A percentile compares a stretch with the other conserved stretches of the same genome.
Evolutionary conservation across 2,797 vertebrate genomes (phyloP).

Genomic region (Coregonus ussuriensis): DNA sequence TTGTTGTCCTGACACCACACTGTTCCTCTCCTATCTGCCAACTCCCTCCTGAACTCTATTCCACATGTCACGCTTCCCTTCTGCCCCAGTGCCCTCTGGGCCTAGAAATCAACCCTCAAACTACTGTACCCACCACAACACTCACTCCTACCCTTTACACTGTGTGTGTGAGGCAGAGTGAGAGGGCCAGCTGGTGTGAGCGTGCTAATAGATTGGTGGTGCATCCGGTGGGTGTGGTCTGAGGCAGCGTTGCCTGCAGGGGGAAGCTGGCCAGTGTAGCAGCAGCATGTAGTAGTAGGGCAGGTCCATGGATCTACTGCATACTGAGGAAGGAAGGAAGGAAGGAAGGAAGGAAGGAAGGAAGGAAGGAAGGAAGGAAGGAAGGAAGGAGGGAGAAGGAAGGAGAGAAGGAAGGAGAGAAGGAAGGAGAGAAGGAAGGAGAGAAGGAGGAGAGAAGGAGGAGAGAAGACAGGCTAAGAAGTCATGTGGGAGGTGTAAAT

Average conservation of each 20-base stretch:
- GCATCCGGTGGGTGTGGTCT: constrained; percentile 8
- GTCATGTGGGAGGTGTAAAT: constrained; percentile 62
- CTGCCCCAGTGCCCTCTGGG: constrained; percentile 16
- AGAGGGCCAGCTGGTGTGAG: constrained; percentile 32
- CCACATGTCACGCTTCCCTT: constrained; percentile 10
- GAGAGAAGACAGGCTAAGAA: constrained; percentile 32
- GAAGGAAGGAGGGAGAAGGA: constrained; percentile 22
- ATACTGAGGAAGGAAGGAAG: constrained; percentile 13
- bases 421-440: constrained; percentile 33
- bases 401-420: constrained; percentile 32
- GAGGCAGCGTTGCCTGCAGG: constrained; percentile 7
- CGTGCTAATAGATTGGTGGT: constrained; percentile 48
- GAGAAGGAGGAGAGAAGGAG: constrained; percentile 31
- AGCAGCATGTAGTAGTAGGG: constrained; percentile 23
- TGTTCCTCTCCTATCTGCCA: constrained; percentile 27
- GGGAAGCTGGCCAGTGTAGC: constrained; percentile 21
- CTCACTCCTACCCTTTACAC: neutral
- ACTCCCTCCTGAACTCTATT: constrained; percentile 26
- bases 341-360: constrained; percentile 13
- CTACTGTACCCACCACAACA: constrained; percentile 14
- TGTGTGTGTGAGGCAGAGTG: constrained; percentile 39
- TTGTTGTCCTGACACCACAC: too few species aligned
- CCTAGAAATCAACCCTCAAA: constrained; percentile 17
- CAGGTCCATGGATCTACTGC: constrained; percentile 42
- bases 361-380: constrained; percentile 26